These are phyloP conservation scores for Eurois occulta DNA, from an alignment of 2,888 invertebrate genomes.

Conservation along the genomic window DNA sequence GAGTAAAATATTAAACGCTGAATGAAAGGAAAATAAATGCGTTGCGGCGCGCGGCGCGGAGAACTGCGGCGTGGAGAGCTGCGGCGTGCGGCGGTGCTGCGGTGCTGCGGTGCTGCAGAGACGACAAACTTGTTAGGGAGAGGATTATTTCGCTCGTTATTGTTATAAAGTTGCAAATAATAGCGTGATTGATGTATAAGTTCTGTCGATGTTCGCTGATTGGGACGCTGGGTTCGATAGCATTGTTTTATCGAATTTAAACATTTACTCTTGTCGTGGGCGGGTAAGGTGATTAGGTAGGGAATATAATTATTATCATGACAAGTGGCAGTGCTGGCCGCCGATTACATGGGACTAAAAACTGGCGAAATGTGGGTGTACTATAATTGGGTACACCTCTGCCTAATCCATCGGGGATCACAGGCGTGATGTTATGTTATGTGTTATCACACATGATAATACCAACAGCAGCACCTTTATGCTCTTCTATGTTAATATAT, in stretches of 20 bases:
- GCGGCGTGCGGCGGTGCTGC: background rate
- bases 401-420: background rate
- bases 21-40: constrained; percentile 58
- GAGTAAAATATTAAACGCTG: constrained; percentile 60
- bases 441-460: too few species aligned
- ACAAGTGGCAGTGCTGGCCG: background rate
- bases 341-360: background rate
- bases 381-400: background rate
- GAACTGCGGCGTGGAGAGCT: background rate
- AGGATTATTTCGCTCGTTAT: constrained; percentile 41
- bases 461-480: too few species aligned
- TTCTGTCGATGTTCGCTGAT: background rate
- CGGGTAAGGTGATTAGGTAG: background rate
- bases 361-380: background rate
- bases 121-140: constrained; percentile 45
- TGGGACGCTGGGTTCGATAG: background rate
- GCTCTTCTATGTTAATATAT: too few species aligned
- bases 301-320: background rate
- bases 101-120: background rate
- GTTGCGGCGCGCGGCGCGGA: constrained; percentile 5
- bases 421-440: background rate
- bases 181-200: constrained; percentile 18
- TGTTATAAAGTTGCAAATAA: constrained; percentile 38
- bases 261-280: background rate
- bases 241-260: background rate